Conservation (phyloP, 2,888 invertebrate genomes). For the Xylota segnis region DNA sequence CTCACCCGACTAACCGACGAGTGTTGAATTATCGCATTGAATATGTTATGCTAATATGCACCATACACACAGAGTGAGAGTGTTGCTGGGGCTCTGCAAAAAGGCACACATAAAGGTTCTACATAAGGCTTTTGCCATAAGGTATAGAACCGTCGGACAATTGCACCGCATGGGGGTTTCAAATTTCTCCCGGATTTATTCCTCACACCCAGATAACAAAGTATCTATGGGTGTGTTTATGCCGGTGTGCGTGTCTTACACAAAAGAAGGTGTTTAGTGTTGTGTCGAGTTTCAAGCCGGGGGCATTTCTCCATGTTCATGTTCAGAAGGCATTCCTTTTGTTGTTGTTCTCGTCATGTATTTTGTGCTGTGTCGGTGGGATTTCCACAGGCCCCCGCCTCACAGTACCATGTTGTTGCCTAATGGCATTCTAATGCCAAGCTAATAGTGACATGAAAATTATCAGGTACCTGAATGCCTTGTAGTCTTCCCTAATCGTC, state of each 20-base stretch:
- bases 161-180: conserved; percentile 55
- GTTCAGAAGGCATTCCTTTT: conserved; percentile 35
- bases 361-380: conserved; percentile 32
- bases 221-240: neutral
- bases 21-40: conserved; percentile 71
- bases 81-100: neutral
- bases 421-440: conserved; percentile 74
- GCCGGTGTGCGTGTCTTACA: neutral
- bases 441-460: conserved; percentile 76
- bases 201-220: neutral
- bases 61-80: neutral
- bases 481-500: conserved; percentile 56
- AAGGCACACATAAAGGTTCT: neutral
- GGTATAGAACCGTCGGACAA: conserved; percentile 63
- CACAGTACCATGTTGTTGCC: conserved; percentile 28
- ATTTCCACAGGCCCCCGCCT: conserved; percentile 31
- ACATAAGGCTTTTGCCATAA: conserved; percentile 33
- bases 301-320: conserved; percentile 36
- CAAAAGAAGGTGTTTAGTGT: conserved; percentile 35
- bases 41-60: conserved; percentile 50
- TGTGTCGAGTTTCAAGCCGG: conserved; percentile 47
- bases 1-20: conserved; percentile 40
- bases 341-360: conserved; percentile 7
- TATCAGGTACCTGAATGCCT: conserved; percentile 66
- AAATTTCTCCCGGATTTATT: conserved; percentile 43